Conservation (phyloP, 2,113 vertebrate species). For the Acrocephalus arundinaceus region DNA sequence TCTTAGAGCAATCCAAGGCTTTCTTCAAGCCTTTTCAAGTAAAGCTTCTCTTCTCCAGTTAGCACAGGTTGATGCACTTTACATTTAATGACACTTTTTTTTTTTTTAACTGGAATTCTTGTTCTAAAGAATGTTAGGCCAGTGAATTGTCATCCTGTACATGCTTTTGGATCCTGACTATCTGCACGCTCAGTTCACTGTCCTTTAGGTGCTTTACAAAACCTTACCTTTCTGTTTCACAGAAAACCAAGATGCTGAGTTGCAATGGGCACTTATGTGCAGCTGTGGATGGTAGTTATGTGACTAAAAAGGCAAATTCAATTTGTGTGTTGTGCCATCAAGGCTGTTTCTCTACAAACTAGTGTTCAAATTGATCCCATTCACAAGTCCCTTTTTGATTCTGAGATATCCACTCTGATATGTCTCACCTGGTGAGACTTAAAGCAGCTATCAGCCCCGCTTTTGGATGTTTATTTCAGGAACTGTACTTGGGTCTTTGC, state of each 20-base stretch:
- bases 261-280: neutral
- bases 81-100: neutral
- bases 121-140: neutral
- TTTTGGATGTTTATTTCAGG: neutral
- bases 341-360: neutral
- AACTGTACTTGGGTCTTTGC: neutral
- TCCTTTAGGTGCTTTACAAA: neutral
- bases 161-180: neutral
- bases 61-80: neutral
- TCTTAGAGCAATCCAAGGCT: neutral
- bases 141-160: neutral
- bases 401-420: neutral
- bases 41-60: neutral
- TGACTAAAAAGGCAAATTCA: neutral
- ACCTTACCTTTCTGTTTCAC: neutral
- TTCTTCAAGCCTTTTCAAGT: neutral
- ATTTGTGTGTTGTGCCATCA: rapidly evolving
- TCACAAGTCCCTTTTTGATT: neutral
- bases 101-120: neutral
- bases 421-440: neutral
- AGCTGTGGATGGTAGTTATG: neutral
- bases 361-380: neutral
- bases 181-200: rapidly evolving
- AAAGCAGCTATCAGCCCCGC: neutral
- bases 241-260: neutral